Evolutionary conservation across 2,797 vertebrate genomes (phyloP).

Genomic region (Petrocephalus sullivani): DNA sequence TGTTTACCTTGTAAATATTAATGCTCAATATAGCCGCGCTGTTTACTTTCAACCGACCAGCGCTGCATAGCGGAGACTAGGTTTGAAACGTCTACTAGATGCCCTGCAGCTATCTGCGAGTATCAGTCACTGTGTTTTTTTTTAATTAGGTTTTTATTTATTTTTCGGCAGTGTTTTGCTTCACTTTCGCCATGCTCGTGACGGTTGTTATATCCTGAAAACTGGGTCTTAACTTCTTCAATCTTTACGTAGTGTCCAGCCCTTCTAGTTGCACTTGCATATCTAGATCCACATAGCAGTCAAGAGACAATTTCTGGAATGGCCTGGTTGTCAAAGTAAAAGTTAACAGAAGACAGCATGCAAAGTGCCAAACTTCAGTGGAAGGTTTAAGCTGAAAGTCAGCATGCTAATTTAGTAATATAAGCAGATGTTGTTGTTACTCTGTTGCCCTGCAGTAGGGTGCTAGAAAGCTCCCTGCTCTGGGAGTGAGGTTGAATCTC

Average conservation of each 20-base stretch:
- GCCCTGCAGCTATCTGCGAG: not conserved
- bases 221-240: not conserved
- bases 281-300: not conserved
- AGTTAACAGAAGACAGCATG: not conserved
- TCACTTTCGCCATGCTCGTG: not conserved
- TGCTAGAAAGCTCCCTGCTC: not conserved
- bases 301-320: not conserved
- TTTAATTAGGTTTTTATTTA: not conserved
- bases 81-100: not conserved
- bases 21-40: conserved; percentile 27
- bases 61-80: not conserved
- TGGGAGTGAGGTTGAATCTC: not conserved
- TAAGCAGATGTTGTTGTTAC: not conserved
- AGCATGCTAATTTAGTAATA: not conserved
- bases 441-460: not conserved
- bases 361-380: not conserved
- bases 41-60: conserved; percentile 6
- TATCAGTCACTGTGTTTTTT: not conserved
- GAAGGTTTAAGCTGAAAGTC: not conserved
- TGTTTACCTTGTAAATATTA: conserved; percentile 40
- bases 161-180: not conserved
- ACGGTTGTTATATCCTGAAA: not conserved
- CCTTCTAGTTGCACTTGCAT: not conserved
- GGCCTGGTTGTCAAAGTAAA: not conserved
- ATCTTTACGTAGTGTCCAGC: not conserved